Base-by-base conservation (phyloP, 1,140 invertebrate species). In the Galendromus occidentalis region DNA sequence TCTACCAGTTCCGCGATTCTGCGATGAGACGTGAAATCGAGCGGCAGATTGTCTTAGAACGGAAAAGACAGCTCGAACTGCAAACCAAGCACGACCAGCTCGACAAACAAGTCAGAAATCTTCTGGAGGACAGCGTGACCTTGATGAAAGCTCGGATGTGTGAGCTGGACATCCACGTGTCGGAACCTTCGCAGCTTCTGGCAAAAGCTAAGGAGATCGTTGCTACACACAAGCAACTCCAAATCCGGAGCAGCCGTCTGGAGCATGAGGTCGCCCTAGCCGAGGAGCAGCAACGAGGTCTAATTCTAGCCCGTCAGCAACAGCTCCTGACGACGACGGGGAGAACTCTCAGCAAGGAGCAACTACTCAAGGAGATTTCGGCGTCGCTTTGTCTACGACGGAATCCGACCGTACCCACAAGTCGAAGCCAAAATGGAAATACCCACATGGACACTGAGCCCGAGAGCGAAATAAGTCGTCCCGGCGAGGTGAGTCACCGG, bases 191-290 rank as follows among this genome's bases (percentile, higher is more conserved):
- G 39, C 89, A 93, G 75, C 78, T 94, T 63, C 78, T 93, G 12
- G 82, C 84, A 1, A 89, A 91, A 75, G 75, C 89, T 29, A 92
- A 93, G 75, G 87, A 91, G 76, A 94, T 95, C 69, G 88, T 93
- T 7, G 80, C 87, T 45, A 79, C 86, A 42, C 90, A 94, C 72
- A 92, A 91, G 73, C 88, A 93, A 71, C 76, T 93, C 20, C 88
- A 93, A 77, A 83, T 12, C 25, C 51, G 51, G 33, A 59, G 51
- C 22, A 59, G 17, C 17, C 25, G 51, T 33, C 51, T 59, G 14
- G 51, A 59, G 14, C 51, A 33, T 59, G 51, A 59, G 14, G 51
- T 59, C 51, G 51, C 51, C 17, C 33, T 59, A 17, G 25, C 33
- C 51, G 51, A 59, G 51, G 51, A 59, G 33, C 51, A 59, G 22